Evolutionary conservation across 2,113 vertebrate genomes (phyloP).

Genomic region (Cololabis saira): DNA sequence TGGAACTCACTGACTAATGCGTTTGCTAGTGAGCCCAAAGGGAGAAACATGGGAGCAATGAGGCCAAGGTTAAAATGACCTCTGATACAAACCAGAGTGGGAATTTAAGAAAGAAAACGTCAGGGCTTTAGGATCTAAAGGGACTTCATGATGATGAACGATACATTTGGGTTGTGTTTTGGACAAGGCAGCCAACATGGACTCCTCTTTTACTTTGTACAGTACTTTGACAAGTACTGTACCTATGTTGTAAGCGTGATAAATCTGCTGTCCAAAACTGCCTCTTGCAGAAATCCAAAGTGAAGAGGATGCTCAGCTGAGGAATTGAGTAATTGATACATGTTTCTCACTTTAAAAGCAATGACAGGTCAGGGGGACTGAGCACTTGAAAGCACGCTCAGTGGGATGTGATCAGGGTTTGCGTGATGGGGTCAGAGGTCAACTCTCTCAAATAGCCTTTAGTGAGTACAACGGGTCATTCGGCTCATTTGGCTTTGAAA

Average conservation of each 20-base stretch:
- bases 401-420: conserved; percentile 64
- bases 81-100: conserved; percentile 41
- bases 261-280: conserved; percentile 12
- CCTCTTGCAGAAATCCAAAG: conserved; percentile 11
- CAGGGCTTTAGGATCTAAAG: conserved; percentile 22
- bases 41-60: conserved; percentile 44
- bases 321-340: conserved; percentile 57
- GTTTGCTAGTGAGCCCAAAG: conserved; percentile 59
- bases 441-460: conserved; percentile 79
- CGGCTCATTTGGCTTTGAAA: conserved; percentile 86
- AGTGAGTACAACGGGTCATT: conserved; percentile 63
- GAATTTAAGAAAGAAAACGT: neutral
- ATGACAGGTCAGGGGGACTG: conserved; percentile 24
- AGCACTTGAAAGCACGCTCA: conserved; percentile 66
- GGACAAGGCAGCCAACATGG: no score
- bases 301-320: conserved; percentile 8
- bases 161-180: neutral
- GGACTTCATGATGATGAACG: conserved; percentile 22
- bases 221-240: no score
- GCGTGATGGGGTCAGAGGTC: conserved; percentile 68
- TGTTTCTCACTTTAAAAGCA: conserved; percentile 38
- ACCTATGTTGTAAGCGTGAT: conserved; percentile 19
- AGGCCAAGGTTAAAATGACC: conserved; percentile 71
- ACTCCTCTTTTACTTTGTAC: no score
- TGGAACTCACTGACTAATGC: conserved; percentile 67